Evolutionary conservation across 2,888 invertebrate genomes (phyloP).

Genomic region (Torymus auratus): DNA sequence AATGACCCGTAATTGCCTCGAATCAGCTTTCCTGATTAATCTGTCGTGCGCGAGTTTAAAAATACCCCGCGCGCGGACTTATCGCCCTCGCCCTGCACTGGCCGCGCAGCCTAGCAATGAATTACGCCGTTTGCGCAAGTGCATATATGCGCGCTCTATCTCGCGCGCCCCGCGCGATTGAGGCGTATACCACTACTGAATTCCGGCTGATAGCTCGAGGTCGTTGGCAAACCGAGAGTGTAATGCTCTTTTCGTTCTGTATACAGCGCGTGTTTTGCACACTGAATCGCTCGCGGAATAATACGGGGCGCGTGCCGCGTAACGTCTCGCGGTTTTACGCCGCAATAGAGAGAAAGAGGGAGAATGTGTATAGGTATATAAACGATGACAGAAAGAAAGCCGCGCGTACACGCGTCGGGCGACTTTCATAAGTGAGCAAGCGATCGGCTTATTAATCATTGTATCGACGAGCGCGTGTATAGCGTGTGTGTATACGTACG

Average conservation of each 20-base stretch:
- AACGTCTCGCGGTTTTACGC: background rate
- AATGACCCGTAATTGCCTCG: conserved; percentile 43
- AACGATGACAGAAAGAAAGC: conserved; percentile 35
- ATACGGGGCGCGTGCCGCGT: background rate
- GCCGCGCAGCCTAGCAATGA: conserved; percentile 30
- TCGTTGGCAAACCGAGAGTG: conserved; percentile 31
- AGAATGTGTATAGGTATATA: background rate
- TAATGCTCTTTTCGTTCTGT: no score
- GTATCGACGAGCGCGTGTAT: conserved; percentile 24
- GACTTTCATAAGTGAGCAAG: conserved; percentile 46
- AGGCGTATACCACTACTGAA: conserved; percentile 15
- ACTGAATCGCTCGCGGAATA: no score
- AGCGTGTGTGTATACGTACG: no score
- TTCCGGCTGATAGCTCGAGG: conserved; percentile 45
- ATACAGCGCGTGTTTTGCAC: no score
- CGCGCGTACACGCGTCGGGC: conserved; percentile 1
- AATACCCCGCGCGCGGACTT: conserved; percentile 15
- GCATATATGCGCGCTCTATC: background rate
- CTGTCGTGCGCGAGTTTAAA: conserved; percentile 10
- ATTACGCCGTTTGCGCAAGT: conserved; percentile 47
- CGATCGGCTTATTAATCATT: conserved; percentile 56
- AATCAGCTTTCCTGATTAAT: conserved; percentile 37
- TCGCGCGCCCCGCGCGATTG: conserved; percentile 4
- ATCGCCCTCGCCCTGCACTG: conserved; percentile 12
- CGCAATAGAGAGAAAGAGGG: background rate